Percentiles rank a stretch among this genome's conserved stretches.
Evolutionary conservation across 2,113 vertebrate species (phyloP).

Genomic region (Macquaria ambigua): DNA sequence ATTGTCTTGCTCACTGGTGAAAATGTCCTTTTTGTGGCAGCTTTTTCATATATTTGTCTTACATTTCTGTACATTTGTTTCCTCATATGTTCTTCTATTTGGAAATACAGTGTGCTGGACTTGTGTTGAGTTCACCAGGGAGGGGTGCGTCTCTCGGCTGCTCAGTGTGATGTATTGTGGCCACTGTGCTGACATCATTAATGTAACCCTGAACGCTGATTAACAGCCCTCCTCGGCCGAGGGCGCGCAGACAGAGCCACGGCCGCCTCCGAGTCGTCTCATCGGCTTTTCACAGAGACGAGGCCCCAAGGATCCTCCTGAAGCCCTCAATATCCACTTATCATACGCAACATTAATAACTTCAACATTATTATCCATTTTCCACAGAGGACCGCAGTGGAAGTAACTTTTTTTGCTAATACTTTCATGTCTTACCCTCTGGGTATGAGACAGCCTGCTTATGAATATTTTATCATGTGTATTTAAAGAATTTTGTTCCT

Average conservation of each 20-base stretch:
- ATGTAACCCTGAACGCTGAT: slow-evolving; percentile 70
- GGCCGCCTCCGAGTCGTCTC: slow-evolving; percentile 35
- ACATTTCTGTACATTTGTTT: not conserved
- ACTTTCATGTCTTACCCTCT: slow-evolving; percentile 57
- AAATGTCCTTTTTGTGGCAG: not conserved
- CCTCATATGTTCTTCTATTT: not conserved
- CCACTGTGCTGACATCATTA: slow-evolving; percentile 50
- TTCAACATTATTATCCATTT: slow-evolving; percentile 39
- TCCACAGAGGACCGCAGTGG: slow-evolving; percentile 28
- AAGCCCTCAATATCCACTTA: slow-evolving; percentile 59
- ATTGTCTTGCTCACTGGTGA: not conserved
- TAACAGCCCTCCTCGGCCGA: slow-evolving; percentile 54
- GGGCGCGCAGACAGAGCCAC: slow-evolving; percentile 19
- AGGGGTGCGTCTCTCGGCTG: slow-evolving; percentile 14
- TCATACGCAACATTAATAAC: slow-evolving; percentile 58
- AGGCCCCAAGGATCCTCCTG: slow-evolving; percentile 44
- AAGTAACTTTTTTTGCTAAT: slow-evolving; percentile 48
- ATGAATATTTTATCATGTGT: slow-evolving; percentile 68
- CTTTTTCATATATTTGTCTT: no score
- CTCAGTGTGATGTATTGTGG: slow-evolving; percentile 44
- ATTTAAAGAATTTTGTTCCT: slow-evolving; percentile 66
- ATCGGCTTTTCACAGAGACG: slow-evolving; percentile 25
- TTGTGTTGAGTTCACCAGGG: slow-evolving; percentile 11
- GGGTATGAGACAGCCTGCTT: slow-evolving; percentile 49
- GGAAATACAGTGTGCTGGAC: not conserved